Evolutionary conservation across 2,888 invertebrate genomes (phyloP).

Genomic region (Sesamia inferens): DNA sequence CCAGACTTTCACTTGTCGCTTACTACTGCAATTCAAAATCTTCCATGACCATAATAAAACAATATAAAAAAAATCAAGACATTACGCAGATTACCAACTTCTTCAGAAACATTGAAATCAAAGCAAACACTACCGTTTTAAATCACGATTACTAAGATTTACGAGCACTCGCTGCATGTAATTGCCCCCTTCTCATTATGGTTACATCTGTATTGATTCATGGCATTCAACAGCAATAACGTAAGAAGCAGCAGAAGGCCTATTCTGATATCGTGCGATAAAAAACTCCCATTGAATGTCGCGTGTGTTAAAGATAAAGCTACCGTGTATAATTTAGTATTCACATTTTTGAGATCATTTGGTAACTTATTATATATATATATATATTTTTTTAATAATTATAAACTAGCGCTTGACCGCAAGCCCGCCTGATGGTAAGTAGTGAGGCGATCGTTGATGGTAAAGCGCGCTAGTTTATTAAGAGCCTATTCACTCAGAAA

Average conservation of each 20-base stretch:
- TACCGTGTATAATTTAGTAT: too few relatives aligned
- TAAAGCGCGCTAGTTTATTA: too few relatives aligned
- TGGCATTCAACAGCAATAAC: constrained; percentile 48
- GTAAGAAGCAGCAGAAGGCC: constrained; percentile 29
- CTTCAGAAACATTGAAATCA: constrained; percentile 29
- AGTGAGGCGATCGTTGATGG: too few relatives aligned
- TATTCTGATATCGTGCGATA: constrained; percentile 16
- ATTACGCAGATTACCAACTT: constrained; percentile 6
- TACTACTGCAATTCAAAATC: neutral
- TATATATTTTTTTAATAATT: too few relatives aligned
- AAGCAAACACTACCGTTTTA: constrained; percentile 42
- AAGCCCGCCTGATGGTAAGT: too few relatives aligned
- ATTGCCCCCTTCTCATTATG: constrained; percentile 71
- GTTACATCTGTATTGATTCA: constrained; percentile 72
- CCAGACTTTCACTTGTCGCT: neutral
- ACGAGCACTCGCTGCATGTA: constrained; percentile 60
- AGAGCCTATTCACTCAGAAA: too few relatives aligned
- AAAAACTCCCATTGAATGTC: constrained; percentile 31
- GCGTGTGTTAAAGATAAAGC: neutral
- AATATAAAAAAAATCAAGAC: constrained; percentile 2
- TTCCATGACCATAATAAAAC: neutral
- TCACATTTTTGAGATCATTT: too few relatives aligned
- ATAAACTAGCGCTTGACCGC: too few relatives aligned
- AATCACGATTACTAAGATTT: constrained; percentile 55
- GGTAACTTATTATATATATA: too few relatives aligned